A percentile compares a stretch with the other conserved stretches of the same genome.
These are phyloP conservation scores for Isoperla grammatica DNA, from an alignment of 2,888 invertebrate species.

Conservation along the genomic window DNA sequence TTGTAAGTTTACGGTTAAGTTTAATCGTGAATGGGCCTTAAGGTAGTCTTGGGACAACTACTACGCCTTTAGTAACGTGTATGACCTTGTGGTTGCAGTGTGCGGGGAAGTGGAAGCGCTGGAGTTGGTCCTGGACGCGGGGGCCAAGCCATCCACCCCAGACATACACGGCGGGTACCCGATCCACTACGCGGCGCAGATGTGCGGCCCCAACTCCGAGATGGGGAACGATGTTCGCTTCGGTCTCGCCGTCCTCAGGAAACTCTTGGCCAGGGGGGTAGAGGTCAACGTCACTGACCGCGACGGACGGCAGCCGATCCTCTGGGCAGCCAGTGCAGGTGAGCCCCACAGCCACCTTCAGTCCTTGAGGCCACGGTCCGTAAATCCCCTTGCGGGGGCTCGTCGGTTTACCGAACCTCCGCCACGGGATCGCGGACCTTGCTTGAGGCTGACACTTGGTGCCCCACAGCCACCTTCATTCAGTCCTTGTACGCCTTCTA, in stretches of 20 bases:
- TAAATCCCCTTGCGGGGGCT: too few species aligned
- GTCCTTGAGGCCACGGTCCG: too few species aligned
- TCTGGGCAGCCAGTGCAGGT: slow-evolving; percentile 97
- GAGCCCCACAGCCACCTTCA: too few species aligned
- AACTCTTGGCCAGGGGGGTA: slow-evolving; percentile 68
- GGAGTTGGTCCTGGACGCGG: slow-evolving; percentile 74
- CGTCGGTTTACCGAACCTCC: too few species aligned
- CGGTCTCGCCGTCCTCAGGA: slow-evolving; percentile 74
- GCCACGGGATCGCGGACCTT: too few species aligned
- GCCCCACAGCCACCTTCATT: too few species aligned
- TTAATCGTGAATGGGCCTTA: too few species aligned
- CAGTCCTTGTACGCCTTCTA: too few species aligned
- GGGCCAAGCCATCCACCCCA: slow-evolving; percentile 80
- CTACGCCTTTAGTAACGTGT: too few species aligned
- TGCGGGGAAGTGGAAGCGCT: slow-evolving; percentile 90
- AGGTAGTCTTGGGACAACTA: too few species aligned
- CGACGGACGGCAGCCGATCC: slow-evolving; percentile 87
- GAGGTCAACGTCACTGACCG: slow-evolving; percentile 82
- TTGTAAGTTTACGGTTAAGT: too few species aligned
- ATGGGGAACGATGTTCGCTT: slow-evolving; percentile 53
- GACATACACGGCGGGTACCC: slow-evolving; percentile 95
- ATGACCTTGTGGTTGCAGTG: slow-evolving; percentile 54
- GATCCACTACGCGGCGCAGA: slow-evolving; percentile 95
- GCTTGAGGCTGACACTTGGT: too few species aligned
- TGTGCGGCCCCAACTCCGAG: slow-evolving; percentile 79